These are phyloP conservation scores for Sisor rabdophorus DNA, from an alignment of 2,113 vertebrate genomes.

Conservation along the genomic window DNA sequence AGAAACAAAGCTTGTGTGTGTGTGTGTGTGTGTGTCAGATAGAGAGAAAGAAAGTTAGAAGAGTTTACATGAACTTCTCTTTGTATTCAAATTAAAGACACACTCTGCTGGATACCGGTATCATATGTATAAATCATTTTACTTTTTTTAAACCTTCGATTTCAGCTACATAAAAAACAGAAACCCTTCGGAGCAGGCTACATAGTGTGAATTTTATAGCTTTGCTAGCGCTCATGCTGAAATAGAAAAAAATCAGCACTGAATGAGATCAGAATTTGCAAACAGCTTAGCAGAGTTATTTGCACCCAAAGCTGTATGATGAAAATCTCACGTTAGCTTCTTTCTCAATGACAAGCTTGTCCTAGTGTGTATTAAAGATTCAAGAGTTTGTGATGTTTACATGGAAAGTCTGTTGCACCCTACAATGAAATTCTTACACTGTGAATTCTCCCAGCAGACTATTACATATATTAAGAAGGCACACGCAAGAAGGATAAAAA, in stretches of 20 bases:
- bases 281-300: slow-evolving; percentile 36
- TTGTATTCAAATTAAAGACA: slow-evolving; percentile 21
- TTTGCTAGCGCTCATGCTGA: slow-evolving; percentile 26
- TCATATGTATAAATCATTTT: slow-evolving; percentile 34
- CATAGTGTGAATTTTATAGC: slow-evolving; percentile 38
- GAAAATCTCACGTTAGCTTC: slow-evolving; percentile 45
- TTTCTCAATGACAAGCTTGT: slow-evolving; percentile 26
- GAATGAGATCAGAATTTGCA: slow-evolving; percentile 47
- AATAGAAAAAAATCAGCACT: slow-evolving; percentile 28
- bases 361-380: slow-evolving; percentile 12
- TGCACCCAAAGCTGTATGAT: slow-evolving; percentile 41
- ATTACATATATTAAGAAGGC: too few relatives aligned
- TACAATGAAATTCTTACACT: too few relatives aligned
- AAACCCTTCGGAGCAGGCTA: slow-evolving; percentile 13
- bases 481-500: too few relatives aligned
- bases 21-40: background rate
- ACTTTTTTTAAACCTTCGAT: background rate
- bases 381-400: too few relatives aligned
- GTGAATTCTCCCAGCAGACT: too few relatives aligned
- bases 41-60: background rate
- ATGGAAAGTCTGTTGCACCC: too few relatives aligned
- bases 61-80: slow-evolving; percentile 18
- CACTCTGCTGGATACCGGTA: background rate
- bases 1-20: background rate
- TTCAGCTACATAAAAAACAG: slow-evolving; percentile 15